Percentiles rank a stretch among this genome's conserved stretches.
These are phyloP conservation scores for Pygoscelis antarcticus DNA, from an alignment of 2,113 vertebrate species.

Conservation along the genomic window DNA sequence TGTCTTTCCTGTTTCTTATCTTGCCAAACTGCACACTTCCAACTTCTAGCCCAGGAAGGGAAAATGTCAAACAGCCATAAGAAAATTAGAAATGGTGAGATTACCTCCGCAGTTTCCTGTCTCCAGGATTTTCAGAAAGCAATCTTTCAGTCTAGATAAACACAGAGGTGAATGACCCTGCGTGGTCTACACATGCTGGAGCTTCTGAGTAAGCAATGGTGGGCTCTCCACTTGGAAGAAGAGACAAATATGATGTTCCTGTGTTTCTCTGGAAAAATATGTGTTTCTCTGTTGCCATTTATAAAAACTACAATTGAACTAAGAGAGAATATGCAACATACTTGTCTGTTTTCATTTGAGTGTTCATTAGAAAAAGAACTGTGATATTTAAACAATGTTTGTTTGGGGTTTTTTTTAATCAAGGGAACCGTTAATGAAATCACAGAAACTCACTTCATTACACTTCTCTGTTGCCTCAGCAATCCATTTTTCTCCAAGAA, in stretches of 20 bases:
- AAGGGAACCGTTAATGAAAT: not conserved
- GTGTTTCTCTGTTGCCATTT: not conserved
- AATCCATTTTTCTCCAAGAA: constrained; percentile 15
- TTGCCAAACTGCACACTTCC: not conserved
- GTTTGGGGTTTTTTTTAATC: not conserved
- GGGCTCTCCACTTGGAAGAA: not conserved
- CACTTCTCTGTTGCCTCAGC: not conserved
- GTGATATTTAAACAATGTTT: not conserved
- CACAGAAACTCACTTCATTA: not conserved
- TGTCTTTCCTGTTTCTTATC: not conserved
- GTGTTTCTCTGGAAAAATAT: not conserved
- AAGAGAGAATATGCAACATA: not conserved
- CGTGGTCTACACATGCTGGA: not conserved
- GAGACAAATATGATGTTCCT: not conserved
- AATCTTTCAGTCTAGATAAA: not conserved
- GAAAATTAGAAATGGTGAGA: not conserved
- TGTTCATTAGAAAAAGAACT: not conserved
- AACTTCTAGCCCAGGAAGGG: not conserved
- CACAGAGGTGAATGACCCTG: not conserved
- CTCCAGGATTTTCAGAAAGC: not conserved
- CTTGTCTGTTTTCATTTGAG: not conserved
- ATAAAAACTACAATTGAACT: not conserved
- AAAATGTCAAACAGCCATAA: not conserved
- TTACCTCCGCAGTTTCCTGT: not conserved
- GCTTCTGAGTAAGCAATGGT: not conserved